Percentiles rank a stretch among this genome's conserved stretches.
These are phyloP conservation scores for Ligdia adustata DNA, from an alignment of 2,888 invertebrate genomes.

Conservation along the genomic window DNA sequence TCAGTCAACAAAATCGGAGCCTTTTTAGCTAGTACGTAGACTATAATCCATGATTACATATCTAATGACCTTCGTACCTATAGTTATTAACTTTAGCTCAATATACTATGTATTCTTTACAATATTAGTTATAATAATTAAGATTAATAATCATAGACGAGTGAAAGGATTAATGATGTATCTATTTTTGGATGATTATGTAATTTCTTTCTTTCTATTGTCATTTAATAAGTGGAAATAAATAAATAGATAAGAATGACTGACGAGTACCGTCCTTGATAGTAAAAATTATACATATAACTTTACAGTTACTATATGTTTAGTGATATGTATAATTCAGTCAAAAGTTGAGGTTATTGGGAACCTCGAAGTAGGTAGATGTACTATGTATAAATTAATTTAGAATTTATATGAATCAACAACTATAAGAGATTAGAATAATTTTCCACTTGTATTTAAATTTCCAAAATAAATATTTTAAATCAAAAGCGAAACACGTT, in stretches of 20 bases:
- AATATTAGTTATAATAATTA: conserved; percentile 22
- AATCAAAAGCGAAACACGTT: conserved; percentile 38
- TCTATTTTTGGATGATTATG: conserved; percentile 42
- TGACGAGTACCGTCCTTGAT: conserved; percentile 55
- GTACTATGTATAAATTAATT: conserved; percentile 61
- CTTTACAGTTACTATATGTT: conserved; percentile 41
- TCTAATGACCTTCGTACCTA: conserved; percentile 25
- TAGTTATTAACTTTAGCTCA: conserved; percentile 37
- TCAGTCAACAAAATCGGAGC: too few relatives aligned
- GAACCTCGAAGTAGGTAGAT: conserved; percentile 26
- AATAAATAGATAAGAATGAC: conserved; percentile 44
- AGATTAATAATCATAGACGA: conserved; percentile 38
- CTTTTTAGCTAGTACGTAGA: background rate
- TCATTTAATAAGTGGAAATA: conserved; percentile 35
- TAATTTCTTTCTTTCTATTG: conserved; percentile 42
- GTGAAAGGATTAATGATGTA: conserved; percentile 46
- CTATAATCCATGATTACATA: conserved; percentile 6
- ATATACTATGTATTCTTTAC: conserved; percentile 43
- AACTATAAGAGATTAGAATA: conserved; percentile 55
- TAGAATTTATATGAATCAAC: conserved; percentile 47
- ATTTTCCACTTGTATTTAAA: conserved; percentile 77
- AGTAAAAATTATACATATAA: conserved; percentile 37
- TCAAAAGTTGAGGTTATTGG: conserved; percentile 52
- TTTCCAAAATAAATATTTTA: conserved; percentile 69
- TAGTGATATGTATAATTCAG: conserved; percentile 47